Percentiles rank a stretch among this genome's conserved stretches.
Conservation (phyloP, 2,113 vertebrate species). For the Periophthalmus modestus region DNA sequence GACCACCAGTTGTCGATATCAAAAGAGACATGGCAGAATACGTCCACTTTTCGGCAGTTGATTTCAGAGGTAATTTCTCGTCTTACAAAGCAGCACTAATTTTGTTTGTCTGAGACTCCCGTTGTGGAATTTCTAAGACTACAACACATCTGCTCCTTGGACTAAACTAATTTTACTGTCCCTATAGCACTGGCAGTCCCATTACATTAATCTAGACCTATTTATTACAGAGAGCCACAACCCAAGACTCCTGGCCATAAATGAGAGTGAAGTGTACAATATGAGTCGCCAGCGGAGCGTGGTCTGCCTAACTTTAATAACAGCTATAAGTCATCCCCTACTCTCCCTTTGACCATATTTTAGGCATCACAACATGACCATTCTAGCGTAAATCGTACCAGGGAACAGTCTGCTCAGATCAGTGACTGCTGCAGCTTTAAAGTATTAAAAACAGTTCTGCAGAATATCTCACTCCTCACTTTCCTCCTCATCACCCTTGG, state of each 20-base stretch:
- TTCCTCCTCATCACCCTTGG: constrained; percentile 90
- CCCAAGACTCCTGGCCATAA: constrained; percentile 16
- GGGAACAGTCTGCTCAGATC: constrained; percentile 28
- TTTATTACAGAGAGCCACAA: constrained; percentile 22
- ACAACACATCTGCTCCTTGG: constrained; percentile 27
- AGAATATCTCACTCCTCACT: constrained; percentile 81
- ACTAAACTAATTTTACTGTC: constrained; percentile 15
- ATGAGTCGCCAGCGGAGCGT: constrained; percentile 28
- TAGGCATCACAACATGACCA: constrained; percentile 32
- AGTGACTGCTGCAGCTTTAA: constrained; percentile 19
- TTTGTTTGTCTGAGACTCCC: constrained; percentile 7
- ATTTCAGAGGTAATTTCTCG: constrained; percentile 57
- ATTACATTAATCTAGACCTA: constrained; percentile 13
- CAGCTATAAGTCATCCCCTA: constrained; percentile 38
- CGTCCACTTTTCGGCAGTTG: constrained; percentile 59
- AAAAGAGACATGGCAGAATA: constrained; percentile 50
- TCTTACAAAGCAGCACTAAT: constrained; percentile 12
- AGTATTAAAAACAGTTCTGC: not conserved
- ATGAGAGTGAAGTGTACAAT: constrained; percentile 29
- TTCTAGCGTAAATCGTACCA: constrained; percentile 16
- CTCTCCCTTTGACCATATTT: constrained; percentile 7
- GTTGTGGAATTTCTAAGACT: constrained; percentile 42
- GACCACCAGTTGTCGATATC: constrained; percentile 22
- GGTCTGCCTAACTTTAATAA: constrained; percentile 13
- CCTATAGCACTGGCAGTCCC: constrained; percentile 22